phyloP scores from a whole-genome alignment of 1,140 invertebrate genomes.

The Fopius arisanus region DNA sequence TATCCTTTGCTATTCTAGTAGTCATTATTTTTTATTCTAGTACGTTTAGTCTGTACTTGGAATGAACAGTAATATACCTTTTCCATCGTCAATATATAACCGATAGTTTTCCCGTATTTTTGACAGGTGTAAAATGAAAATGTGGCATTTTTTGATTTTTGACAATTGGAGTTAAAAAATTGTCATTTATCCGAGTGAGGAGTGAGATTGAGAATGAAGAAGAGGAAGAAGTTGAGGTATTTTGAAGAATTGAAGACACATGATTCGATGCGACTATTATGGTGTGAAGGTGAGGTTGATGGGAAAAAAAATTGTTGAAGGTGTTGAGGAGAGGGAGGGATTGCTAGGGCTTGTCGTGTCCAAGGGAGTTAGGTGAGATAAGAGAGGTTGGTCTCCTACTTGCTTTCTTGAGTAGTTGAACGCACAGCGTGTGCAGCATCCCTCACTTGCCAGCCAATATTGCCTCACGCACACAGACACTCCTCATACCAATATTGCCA shows the following conservation, averaged over 20 bases:
- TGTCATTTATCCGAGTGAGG: neutral
- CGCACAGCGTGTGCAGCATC: slow-evolving; percentile 47
- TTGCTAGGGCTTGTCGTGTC: slow-evolving; percentile 21
- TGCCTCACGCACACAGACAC: slow-evolving; percentile 41
- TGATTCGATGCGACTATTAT: slow-evolving; percentile 24
- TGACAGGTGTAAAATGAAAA: no score
- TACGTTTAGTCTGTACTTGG: neutral
- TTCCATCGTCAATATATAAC: neutral
- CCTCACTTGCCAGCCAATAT: slow-evolving; percentile 52
- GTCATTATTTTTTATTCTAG: slow-evolving; percentile 1
- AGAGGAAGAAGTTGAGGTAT: neutral
- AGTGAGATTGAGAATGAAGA: neutral
- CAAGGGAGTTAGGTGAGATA: slow-evolving; percentile 17
- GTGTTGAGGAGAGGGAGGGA: slow-evolving; percentile 20
- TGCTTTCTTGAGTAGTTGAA: slow-evolving; percentile 37
- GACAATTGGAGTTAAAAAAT: no score
- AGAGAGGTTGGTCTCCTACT: neutral
- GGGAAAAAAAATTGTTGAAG: neutral
- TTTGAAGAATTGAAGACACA: slow-evolving; percentile 5
- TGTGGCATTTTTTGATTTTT: no score
- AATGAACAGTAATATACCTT: neutral
- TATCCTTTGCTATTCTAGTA: slow-evolving; percentile 13
- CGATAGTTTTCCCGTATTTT: no score
- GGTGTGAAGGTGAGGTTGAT: slow-evolving; percentile 18
- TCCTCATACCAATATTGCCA: neutral